phyloP scores from a whole-genome alignment of 2,888 invertebrate species.

The Amorpha juglandis region DNA sequence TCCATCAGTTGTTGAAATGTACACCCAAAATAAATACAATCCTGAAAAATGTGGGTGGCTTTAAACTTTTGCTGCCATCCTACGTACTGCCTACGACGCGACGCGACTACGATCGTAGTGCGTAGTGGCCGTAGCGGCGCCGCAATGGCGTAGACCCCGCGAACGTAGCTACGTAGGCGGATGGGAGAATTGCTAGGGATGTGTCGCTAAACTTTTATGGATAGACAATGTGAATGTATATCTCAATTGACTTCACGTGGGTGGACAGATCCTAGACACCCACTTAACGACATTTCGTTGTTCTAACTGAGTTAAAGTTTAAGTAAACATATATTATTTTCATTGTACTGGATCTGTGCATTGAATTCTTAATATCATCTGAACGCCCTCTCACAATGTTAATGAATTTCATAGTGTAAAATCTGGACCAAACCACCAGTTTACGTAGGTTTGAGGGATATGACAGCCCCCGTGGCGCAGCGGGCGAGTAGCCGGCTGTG shows the following conservation, averaged over 20 bases:
- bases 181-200: background rate
- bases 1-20: background rate
- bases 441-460: too few species aligned
- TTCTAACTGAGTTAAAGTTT: too few species aligned
- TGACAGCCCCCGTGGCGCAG: too few species aligned
- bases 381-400: too few species aligned
- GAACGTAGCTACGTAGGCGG: constrained; percentile 20
- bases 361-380: too few species aligned
- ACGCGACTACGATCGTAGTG: constrained; percentile 6
- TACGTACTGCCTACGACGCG: constrained; percentile 19
- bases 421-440: too few species aligned
- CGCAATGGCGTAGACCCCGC: constrained; percentile 24
- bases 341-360: too few species aligned
- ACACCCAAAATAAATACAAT: background rate
- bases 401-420: too few species aligned
- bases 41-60: background rate
- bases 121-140: constrained; percentile 16
- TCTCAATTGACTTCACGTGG: background rate
- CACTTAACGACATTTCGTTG: background rate
- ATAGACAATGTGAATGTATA: background rate
- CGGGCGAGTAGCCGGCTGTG: too few species aligned
- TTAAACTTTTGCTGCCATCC: background rate
- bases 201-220: constrained; percentile 5
- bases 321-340: too few species aligned
- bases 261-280: background rate